Base-by-base conservation (phyloP, 1,140 invertebrate genomes). In the Drosophila repletoides region DNA sequence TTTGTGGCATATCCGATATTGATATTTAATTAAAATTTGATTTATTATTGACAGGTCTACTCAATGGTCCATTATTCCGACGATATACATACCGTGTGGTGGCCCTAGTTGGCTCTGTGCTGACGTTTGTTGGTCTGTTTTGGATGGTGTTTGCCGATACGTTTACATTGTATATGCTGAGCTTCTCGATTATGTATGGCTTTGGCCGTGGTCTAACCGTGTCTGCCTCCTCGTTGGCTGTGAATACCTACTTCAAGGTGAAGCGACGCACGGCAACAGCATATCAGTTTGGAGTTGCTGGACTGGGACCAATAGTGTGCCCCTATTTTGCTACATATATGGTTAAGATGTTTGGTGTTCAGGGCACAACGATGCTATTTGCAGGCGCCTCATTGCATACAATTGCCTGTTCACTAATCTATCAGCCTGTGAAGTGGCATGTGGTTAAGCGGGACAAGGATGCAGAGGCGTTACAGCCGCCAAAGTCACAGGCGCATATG, bases 381-480 rank as follows among this genome's bases (percentile, higher is more conserved):
- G 91, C 92, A 22, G 93, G 91, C 10, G 90, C 93, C 40, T 90
- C 92, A 1, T 76, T 94, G 49, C 92, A 94, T 71, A 91, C 93
- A 1, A 86, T 93, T 22, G 92, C 91, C 17, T 93, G 91, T 36
- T 91, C 93, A 14, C 88, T 93, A 55, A 83, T 94, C 34, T 83
- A 93, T 28, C 93, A 94, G 70, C 93, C 93, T n/a, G 93, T 94
- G 3, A 92, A 92, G 72, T 93, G 91, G 92, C 94, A 95, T 81
- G 88, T 92, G 28, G 92, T 92, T 71, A 86, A 79, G 63, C 65
- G 63, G 7, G 56, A 91, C 70, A 91, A 33, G 29, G 83, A 87
- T 17, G 72, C 76, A 0, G 81, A 87, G 55, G 73, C 83, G 14
- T 29, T 76, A 48, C 64, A 87, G 56, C 53, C 33, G 12, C 29